Conservation (phyloP, 1,140 invertebrate genomes). For the Heterodera carotae region DNA sequence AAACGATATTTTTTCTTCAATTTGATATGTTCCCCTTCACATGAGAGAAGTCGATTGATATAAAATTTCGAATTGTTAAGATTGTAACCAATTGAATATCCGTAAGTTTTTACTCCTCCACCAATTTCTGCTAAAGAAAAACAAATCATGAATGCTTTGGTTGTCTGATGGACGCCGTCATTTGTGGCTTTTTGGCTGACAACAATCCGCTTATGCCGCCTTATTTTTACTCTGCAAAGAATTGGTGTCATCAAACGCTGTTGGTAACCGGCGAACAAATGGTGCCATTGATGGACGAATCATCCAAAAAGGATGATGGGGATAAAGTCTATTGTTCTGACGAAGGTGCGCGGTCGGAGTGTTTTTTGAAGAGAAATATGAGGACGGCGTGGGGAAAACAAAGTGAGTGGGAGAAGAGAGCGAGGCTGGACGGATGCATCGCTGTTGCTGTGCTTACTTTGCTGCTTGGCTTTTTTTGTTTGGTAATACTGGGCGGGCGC, state of each 20-base stretch:
- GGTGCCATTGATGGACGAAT: too few species aligned
- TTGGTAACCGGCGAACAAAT: not conserved
- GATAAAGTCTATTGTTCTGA: not conserved
- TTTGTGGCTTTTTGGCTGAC: conserved; percentile 9
- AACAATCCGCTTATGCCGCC: not conserved
- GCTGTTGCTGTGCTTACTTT: not conserved
- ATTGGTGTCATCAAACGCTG: not conserved
- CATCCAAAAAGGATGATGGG: not conserved
- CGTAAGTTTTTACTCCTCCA: too few species aligned
- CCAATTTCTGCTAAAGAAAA: too few species aligned
- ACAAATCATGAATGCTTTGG: too few species aligned
- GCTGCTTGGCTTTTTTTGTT: conserved; percentile 2
- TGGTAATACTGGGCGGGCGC: not conserved
- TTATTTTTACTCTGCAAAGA: not conserved
- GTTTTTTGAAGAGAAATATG: not conserved
- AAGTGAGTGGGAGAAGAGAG: not conserved
- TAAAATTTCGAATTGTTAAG: too few species aligned
- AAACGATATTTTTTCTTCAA: too few species aligned
- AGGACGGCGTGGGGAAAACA: not conserved
- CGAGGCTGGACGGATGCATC: not conserved
- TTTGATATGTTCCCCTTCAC: too few species aligned
- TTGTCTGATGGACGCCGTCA: not conserved
- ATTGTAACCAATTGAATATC: too few species aligned
- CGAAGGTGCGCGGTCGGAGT: not conserved
- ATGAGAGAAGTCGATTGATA: too few species aligned